Evolutionary conservation across 2,888 invertebrate species (phyloP).

Genomic region (Vesta saturnalis): DNA sequence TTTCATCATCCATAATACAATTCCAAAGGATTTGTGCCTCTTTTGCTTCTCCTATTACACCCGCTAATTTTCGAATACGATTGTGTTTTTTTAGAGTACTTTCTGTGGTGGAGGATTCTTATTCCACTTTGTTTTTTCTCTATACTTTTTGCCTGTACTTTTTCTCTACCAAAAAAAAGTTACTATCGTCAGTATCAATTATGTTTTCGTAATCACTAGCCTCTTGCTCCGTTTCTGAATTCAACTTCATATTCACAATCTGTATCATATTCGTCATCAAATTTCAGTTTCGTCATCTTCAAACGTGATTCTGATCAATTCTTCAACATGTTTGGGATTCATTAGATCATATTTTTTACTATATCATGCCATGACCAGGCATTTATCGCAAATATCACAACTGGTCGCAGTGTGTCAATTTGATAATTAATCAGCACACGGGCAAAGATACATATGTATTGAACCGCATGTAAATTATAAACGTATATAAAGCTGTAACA

Average conservation of each 20-base stretch:
- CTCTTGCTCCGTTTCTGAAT: conserved; percentile 3
- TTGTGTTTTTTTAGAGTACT: neutral
- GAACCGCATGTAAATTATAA: neutral
- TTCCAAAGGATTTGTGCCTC: conserved; percentile 1
- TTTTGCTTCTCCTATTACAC: conserved; percentile 8
- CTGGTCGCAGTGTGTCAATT: neutral
- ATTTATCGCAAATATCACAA: neutral
- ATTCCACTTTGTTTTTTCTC: conserved; percentile 6
- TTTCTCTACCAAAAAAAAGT: neutral
- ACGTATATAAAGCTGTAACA: neutral
- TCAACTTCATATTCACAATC: conserved; percentile 7
- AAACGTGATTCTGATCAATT: conserved; percentile 8
- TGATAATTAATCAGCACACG: neutral
- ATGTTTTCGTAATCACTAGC: conserved; percentile 1
- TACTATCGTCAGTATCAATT: neutral
- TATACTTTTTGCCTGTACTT: neutral
- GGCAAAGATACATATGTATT: neutral
- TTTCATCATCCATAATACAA: neutral
- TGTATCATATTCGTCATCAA: conserved; percentile 13
- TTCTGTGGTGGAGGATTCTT: neutral
- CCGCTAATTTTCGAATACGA: neutral
- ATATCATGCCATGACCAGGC: neutral
- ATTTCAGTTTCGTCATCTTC: neutral
- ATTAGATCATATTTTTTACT: conserved; percentile 1
- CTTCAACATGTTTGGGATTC: conserved; percentile 10